Conservation (phyloP, 2,888 invertebrate species). For the Acrobasis consociella region DNA sequence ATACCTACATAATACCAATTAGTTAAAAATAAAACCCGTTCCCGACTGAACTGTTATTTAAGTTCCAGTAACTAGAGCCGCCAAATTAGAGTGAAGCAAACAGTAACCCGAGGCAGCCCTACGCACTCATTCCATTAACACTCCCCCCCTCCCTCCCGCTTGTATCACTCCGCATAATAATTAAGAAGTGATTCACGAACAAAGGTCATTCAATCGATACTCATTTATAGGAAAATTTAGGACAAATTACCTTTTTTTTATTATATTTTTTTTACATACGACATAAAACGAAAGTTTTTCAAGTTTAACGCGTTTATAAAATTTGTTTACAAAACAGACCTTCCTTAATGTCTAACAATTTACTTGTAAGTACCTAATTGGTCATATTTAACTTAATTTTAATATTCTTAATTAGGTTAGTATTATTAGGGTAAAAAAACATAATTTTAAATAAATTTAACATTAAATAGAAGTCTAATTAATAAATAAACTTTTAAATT, state of each 20-base stretch:
- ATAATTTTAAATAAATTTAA: too few species aligned
- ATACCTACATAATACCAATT: too few species aligned
- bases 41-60: neutral
- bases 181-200: constrained; percentile 63
- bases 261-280: neutral
- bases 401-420: too few species aligned
- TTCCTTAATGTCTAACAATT: too few species aligned
- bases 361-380: too few species aligned
- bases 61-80: constrained; percentile 3
- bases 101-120: constrained; percentile 49
- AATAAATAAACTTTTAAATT: too few species aligned
- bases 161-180: constrained; percentile 63
- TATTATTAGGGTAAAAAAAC: too few species aligned
- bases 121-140: constrained; percentile 63
- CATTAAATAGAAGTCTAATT: too few species aligned
- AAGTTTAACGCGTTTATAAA: neutral
- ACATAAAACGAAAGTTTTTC: neutral
- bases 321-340: too few species aligned
- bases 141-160: constrained; percentile 42
- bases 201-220: constrained; percentile 16
- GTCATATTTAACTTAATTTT: too few species aligned
- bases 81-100: constrained; percentile 14
- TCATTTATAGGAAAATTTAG: constrained; percentile 22
- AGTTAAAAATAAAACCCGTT: neutral
- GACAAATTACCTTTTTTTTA: neutral